Percentiles rank a stretch among this genome's conserved stretches.
phyloP scores from a whole-genome alignment of 2,797 vertebrate species.

The Antrozous pallidus region DNA sequence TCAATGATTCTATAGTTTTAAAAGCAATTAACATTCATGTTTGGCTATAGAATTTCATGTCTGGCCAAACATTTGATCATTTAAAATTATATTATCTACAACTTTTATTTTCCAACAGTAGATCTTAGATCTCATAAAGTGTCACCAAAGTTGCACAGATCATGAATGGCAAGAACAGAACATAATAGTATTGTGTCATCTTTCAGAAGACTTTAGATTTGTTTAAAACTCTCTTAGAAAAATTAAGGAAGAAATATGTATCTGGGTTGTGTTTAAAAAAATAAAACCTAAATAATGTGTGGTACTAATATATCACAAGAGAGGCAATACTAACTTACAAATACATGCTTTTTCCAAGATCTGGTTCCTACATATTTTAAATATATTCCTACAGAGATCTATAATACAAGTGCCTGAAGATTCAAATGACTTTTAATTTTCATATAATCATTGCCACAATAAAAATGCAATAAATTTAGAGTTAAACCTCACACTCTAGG shows the following conservation, averaged over 20 bases:
- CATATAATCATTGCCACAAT: neutral
- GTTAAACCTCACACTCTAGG: neutral
- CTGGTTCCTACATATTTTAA: neutral
- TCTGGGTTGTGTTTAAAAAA: neutral
- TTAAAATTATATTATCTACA: neutral
- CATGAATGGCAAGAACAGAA: neutral
- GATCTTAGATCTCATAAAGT: neutral
- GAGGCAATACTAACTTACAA: neutral
- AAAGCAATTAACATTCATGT: conserved; percentile 17
- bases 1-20: neutral
- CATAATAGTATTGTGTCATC: accelerated
- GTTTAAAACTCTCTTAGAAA: neutral
- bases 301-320: neutral
- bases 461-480: conserved; percentile 21
- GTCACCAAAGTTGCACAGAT: neutral
- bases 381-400: neutral
- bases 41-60: neutral
- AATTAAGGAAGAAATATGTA: neutral
- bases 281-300: neutral
- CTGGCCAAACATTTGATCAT: neutral
- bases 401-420: neutral
- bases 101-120: neutral
- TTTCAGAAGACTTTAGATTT: neutral
- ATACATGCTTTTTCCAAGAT: neutral
- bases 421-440: neutral